Base-by-base conservation (phyloP, 2,888 invertebrate genomes). In the Abrostola triplasia region DNA sequence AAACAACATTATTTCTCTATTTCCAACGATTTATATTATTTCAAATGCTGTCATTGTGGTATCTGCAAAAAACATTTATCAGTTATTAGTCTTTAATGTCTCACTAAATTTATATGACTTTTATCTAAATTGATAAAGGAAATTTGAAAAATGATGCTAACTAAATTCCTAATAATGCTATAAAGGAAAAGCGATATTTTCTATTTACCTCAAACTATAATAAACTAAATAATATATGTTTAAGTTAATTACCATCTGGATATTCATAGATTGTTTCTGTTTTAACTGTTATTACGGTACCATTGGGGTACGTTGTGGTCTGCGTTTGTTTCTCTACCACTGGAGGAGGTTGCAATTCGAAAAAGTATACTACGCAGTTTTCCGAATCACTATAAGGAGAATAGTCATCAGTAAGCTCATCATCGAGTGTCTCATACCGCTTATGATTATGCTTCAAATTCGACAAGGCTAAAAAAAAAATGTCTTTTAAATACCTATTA, bases 301-400 rank as follows among this genome's bases (percentile, higher is more conserved):
- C 92, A 52, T 92, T 90, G 0, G 88, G 77, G 53, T 81, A 82
- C 36, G 87, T 73, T 5, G 81, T 88, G 0, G 81, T 87, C 51
- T 73, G 83, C 5, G 75, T 84, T 4, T 86, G 80, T 62, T 74
- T 87, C 40, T 87, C 84, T 4, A 88, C 63, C 12, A 77, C 73
- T 11, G 85, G 82, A 48, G 69, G 67, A n/a, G 75, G 64, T 7
- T 80, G 67, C 7, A 89, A 67, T 62, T 87, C 70, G 51, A 86
- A 82, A 41, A 88, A 70, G 42, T 85, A 86, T 10, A 89, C 56
- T 0, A 83, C 36, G 65, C 82, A 83, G 7, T 71, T 63, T 0
- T 59, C 42, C 6, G 63, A 67, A 1, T 69, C 57, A 48, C 65
- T 47, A 1, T 59, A 49, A 6, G 50, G 41, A 5, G 40, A 11